phyloP scores from a whole-genome alignment of 2,113 vertebrate genomes.

The Candoia aspera region DNA sequence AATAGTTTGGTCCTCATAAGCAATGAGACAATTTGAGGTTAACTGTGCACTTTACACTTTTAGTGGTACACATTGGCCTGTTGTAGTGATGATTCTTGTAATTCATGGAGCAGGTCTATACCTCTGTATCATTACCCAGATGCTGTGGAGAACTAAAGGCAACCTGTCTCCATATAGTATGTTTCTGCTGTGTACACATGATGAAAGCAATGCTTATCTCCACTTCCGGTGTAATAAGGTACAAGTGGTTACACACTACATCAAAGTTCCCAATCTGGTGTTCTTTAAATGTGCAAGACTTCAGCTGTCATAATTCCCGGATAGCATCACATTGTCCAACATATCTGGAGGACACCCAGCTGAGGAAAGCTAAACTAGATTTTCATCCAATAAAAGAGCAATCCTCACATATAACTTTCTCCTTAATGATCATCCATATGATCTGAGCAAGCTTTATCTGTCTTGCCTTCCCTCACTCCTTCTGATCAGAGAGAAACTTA shows the following conservation, averaged over 20 bases:
- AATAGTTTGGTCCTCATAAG: neutral
- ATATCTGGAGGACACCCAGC: neutral
- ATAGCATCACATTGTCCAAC: neutral
- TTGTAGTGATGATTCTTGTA: neutral
- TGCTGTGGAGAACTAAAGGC: neutral
- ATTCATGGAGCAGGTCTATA: neutral
- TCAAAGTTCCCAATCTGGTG: neutral
- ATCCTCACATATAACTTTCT: neutral
- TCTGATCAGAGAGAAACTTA: constrained; percentile 1
- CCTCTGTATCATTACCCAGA: neutral
- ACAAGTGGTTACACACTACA: neutral
- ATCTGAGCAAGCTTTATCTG: constrained; percentile 7
- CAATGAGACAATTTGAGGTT: neutral
- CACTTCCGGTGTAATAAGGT: neutral
- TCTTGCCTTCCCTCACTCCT: neutral
- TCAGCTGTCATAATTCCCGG: neutral
- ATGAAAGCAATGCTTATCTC: neutral
- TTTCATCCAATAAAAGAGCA: neutral
- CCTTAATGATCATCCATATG: neutral
- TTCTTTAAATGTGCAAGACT: neutral
- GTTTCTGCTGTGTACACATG: neutral
- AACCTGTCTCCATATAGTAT: neutral
- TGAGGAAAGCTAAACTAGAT: neutral
- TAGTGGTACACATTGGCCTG: neutral
- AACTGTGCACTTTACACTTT: neutral